Evolutionary conservation across 2,113 vertebrate species (phyloP).

Genomic region (Agelaius tricolor): DNA sequence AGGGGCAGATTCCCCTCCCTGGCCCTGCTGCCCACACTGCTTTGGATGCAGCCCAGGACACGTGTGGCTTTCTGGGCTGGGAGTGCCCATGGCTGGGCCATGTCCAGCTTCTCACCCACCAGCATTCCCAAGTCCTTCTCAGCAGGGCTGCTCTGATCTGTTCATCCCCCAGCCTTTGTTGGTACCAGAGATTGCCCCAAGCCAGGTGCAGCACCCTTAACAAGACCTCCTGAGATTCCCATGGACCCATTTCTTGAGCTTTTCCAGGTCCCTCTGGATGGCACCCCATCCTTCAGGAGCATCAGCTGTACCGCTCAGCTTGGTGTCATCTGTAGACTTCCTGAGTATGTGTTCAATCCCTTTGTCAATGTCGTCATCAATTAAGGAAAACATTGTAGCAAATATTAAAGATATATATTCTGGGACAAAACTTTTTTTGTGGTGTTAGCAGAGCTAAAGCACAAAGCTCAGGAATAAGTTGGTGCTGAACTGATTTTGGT

Average conservation of each 20-base stretch:
- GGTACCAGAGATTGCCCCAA: fast-evolving
- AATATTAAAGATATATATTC: neutral
- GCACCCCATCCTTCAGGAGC: neutral
- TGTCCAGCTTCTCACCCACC: neutral
- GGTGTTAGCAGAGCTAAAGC: neutral
- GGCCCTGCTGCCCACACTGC: neutral
- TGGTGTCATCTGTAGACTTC: neutral
- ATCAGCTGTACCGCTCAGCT: neutral
- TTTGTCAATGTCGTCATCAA: neutral
- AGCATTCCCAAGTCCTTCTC: neutral
- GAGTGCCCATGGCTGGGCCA: neutral
- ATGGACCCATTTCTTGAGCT: neutral
- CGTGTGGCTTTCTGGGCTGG: fast-evolving
- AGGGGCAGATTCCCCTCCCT: neutral
- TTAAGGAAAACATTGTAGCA: neutral
- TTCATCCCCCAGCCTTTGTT: neutral
- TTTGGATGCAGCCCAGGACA: neutral
- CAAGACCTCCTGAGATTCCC: neutral
- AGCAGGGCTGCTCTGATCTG: neutral
- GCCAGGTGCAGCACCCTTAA: neutral
- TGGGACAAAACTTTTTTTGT: neutral
- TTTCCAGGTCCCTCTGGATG: neutral
- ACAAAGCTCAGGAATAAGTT: neutral
- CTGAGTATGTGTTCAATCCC: neutral
- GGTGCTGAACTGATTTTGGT: neutral